Conservation (phyloP, 2,113 vertebrate species). For the Notiomystis cincta region DNA sequence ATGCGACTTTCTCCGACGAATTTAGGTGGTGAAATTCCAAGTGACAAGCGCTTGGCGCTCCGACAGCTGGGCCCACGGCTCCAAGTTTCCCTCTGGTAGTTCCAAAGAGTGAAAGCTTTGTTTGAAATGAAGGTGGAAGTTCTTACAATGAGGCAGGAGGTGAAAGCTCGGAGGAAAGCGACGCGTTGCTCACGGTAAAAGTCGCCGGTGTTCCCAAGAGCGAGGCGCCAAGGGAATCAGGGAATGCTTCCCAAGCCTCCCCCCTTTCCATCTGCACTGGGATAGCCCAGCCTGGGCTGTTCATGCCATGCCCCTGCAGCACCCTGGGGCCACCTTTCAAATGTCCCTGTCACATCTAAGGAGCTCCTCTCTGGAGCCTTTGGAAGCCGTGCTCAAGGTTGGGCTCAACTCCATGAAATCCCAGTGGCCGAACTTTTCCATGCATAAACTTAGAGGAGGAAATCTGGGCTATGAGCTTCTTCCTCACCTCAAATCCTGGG, state of each 20-base stretch:
- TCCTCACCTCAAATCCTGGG: too few species aligned
- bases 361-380: not conserved
- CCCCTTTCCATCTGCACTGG: not conserved
- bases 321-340: not conserved
- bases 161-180: not conserved
- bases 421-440: not conserved
- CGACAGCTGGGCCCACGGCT: constrained; percentile 32
- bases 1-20: not conserved
- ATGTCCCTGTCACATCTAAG: not conserved
- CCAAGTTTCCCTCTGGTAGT: constrained; percentile 11
- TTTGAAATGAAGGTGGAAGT: not conserved
- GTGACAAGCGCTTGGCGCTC: constrained; percentile 19
- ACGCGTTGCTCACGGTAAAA: not conserved
- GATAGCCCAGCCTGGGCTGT: not conserved
- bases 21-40: constrained; percentile 15
- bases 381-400: not conserved
- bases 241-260: not conserved
- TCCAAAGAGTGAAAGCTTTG: constrained; percentile 19
- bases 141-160: not conserved
- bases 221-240: not conserved
- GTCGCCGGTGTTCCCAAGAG: not conserved
- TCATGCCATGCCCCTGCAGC: accelerated
- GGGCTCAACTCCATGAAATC: not conserved
- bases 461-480: not conserved
- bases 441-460: accelerated